Evolutionary conservation across 2,888 invertebrate genomes (phyloP).

Genomic region (Dynastes hyllus): DNA sequence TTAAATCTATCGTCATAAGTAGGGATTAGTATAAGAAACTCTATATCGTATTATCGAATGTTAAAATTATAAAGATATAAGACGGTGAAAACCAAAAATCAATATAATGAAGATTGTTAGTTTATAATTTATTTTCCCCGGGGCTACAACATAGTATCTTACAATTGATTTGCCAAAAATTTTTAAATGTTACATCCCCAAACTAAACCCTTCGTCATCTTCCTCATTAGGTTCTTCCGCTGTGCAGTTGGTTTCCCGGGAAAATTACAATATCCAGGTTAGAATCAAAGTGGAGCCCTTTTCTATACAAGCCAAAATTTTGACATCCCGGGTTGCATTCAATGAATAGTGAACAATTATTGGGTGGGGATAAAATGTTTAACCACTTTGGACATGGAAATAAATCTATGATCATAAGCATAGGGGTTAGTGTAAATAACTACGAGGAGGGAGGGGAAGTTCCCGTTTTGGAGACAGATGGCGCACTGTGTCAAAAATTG

Average conservation of each 20-base stretch:
- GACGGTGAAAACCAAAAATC: too few relatives aligned
- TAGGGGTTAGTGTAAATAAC: too few relatives aligned
- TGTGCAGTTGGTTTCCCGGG: constrained; percentile 49
- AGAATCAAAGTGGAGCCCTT: constrained; percentile 44
- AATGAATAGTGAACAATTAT: constrained; percentile 32
- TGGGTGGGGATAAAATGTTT: constrained; percentile 18
- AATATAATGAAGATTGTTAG: too few relatives aligned
- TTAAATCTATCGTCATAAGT: neutral
- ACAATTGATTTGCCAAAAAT: too few relatives aligned
- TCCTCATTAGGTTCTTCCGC: constrained; percentile 25
- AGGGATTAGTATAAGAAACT: neutral
- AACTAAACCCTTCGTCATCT: neutral
- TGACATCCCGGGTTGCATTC: constrained; percentile 43
- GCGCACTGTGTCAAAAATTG: too few relatives aligned
- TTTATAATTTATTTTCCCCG: too few relatives aligned
- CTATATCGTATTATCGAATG: too few relatives aligned
- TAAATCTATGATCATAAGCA: neutral
- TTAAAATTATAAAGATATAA: too few relatives aligned
- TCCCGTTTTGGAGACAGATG: too few relatives aligned
- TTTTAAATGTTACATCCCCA: too few relatives aligned
- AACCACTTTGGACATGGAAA: neutral
- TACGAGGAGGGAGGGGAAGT: too few relatives aligned
- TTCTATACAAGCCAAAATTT: constrained; percentile 43
- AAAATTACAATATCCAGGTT: constrained; percentile 49
- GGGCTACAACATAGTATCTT: too few relatives aligned